phyloP scores from a whole-genome alignment of 2,888 invertebrate species.

The Julus scanicus region DNA sequence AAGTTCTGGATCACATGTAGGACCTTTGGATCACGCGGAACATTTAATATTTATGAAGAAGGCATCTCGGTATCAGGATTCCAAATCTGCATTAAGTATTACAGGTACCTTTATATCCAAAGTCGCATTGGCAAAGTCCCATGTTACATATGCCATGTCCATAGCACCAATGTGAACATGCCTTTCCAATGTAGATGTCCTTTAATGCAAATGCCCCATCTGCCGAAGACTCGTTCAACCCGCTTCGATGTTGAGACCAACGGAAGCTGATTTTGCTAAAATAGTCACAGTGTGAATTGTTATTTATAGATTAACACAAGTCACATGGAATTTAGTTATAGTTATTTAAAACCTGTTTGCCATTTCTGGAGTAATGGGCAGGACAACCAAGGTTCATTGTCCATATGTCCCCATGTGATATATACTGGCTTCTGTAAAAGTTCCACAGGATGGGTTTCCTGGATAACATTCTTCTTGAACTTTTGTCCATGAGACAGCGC shows the following conservation, averaged over 20 bases:
- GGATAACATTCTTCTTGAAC: conserved; percentile 65
- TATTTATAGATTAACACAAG: too few species aligned
- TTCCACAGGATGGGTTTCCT: conserved; percentile 62
- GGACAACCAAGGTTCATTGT: conserved; percentile 64
- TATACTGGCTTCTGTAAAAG: conserved; percentile 64
- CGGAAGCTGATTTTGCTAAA: conserved; percentile 46
- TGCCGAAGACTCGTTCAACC: neutral
- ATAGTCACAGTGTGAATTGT: neutral
- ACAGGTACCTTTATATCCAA: conserved; percentile 65
- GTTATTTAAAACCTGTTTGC: conserved; percentile 62
- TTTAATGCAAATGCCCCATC: conserved; percentile 65
- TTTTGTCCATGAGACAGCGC: conserved; percentile 65
- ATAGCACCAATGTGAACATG: neutral
- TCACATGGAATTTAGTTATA: too few species aligned
- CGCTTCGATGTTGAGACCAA: conserved; percentile 20
- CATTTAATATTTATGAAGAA: too few species aligned
- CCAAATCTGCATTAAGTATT: neutral
- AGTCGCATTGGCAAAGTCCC: conserved; percentile 66
- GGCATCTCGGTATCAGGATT: neutral
- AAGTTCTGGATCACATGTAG: neutral
- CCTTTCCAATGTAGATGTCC: conserved; percentile 63
- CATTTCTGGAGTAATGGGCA: conserved; percentile 64
- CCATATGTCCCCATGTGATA: conserved; percentile 66
- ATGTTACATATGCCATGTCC: conserved; percentile 62
- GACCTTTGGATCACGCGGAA: neutral